Conservation (phyloP, 2,113 vertebrate genomes). For the Alethe diademata region DNA sequence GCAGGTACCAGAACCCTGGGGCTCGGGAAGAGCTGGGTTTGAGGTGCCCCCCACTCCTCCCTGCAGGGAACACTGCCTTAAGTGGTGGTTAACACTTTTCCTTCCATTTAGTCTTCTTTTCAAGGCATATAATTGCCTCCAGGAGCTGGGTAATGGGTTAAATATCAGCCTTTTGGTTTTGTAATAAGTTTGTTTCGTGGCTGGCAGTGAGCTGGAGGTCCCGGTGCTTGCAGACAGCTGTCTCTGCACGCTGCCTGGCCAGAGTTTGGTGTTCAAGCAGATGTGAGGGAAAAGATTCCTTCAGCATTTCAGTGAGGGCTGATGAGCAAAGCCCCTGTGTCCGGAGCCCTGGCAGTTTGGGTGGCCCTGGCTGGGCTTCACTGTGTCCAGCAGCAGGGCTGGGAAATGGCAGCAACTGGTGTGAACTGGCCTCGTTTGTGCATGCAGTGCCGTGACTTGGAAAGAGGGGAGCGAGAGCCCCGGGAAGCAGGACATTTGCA, state of each 20-base stretch:
- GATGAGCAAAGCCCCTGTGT: accelerated
- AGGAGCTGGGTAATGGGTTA: constrained; percentile 24
- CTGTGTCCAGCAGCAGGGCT: neutral
- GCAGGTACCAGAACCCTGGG: neutral
- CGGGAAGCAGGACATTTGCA: accelerated
- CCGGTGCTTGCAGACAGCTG: neutral
- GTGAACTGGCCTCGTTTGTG: neutral
- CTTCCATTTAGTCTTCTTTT: neutral
- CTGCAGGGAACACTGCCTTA: neutral
- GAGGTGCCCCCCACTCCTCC: accelerated
- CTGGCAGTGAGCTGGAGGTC: neutral
- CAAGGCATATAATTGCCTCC: neutral
- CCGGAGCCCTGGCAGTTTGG: accelerated
- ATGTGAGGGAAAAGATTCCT: neutral
- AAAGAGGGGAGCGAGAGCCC: neutral
- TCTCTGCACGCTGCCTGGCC: neutral
- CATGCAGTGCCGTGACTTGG: accelerated
- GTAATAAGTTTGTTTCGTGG: neutral
- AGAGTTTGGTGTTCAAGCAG: neutral
- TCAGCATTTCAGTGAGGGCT: neutral
- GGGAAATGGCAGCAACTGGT: neutral
- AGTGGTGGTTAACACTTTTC: neutral
- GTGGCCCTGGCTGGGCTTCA: neutral
- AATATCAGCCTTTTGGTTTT: constrained; percentile 31
- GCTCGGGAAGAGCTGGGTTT: neutral